Conservation (phyloP, 2,797 vertebrate species). For the Schizopygopsis pylzovi region DNA sequence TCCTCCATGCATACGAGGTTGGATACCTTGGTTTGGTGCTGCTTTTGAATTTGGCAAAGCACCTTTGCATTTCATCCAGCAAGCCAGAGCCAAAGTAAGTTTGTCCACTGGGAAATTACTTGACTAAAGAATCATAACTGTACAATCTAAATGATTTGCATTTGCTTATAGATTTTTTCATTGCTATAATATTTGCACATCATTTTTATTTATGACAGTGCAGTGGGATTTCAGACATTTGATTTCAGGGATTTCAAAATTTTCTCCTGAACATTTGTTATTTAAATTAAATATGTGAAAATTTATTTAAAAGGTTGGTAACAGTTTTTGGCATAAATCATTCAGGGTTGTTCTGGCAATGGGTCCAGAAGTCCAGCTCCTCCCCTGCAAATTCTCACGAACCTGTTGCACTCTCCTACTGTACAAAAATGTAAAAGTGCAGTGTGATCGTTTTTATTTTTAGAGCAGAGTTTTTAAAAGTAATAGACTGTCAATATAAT, state of each 20-base stretch:
- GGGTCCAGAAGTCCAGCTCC: conserved; percentile 40
- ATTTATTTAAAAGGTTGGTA: not conserved
- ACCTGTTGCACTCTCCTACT: conserved; percentile 5
- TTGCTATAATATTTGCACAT: not conserved
- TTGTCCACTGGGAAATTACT: not conserved
- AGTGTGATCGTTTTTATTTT: conserved; percentile 10
- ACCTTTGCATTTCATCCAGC: conserved; percentile 81
- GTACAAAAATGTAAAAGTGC: not conserved
- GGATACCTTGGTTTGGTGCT: conserved; percentile 87
- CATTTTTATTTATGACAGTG: not conserved
- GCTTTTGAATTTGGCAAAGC: conserved; percentile 79
- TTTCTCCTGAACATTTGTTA: not conserved
- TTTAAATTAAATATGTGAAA: not conserved
- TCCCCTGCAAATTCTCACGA: not conserved
- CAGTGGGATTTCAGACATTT: not conserved
- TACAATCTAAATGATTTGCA: not conserved
- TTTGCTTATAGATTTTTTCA: not conserved
- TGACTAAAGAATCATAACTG: not conserved
- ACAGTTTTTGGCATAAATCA: not conserved
- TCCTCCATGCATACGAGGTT: conserved; percentile 81
- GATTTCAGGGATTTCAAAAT: not conserved
- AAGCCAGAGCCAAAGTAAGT: conserved; percentile 79
- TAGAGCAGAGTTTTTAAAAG: not conserved
- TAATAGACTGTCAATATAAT: not conserved
- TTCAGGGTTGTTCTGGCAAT: not conserved